A percentile compares a stretch with the other conserved stretches of the same genome.
Evolutionary conservation across 2,888 invertebrate genomes (phyloP).

Genomic region (Diaperis boleti): DNA sequence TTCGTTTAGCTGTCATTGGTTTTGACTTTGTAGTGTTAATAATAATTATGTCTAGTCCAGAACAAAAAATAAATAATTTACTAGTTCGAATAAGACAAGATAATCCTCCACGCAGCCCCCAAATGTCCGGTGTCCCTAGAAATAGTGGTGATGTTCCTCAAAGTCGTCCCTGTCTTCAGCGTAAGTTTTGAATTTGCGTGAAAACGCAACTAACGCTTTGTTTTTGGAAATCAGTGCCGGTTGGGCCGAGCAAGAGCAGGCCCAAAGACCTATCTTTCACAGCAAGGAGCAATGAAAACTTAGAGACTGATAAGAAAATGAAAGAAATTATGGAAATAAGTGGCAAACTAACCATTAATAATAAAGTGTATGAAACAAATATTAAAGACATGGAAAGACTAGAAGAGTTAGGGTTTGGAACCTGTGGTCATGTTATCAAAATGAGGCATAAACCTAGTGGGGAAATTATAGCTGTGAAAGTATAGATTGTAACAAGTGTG

Average conservation of each 20-base stretch:
- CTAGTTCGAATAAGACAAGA: constrained; percentile 82
- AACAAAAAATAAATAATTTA: constrained; percentile 85
- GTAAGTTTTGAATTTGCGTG: constrained; percentile 35
- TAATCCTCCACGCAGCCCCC: constrained; percentile 58
- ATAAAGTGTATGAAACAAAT: constrained; percentile 81
- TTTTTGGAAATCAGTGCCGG: constrained; percentile 20
- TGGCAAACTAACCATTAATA: constrained; percentile 88
- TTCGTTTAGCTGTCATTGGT: constrained; percentile 42
- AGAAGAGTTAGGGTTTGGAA: constrained; percentile 93
- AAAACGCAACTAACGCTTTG: background rate
- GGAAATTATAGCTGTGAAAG: constrained; percentile 94
- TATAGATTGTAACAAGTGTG: constrained; percentile 57
- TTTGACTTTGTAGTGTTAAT: constrained; percentile 41
- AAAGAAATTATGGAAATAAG: constrained; percentile 94
- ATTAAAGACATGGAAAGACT: constrained; percentile 87
- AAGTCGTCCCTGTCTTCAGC: constrained; percentile 28
- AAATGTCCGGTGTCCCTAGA: constrained; percentile 58
- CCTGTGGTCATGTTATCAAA: constrained; percentile 97
- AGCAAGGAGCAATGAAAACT: constrained; percentile 68
- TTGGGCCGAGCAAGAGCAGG: constrained; percentile 43
- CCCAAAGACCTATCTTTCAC: constrained; percentile 73
- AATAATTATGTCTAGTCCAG: constrained; percentile 76
- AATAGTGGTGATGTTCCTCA: constrained; percentile 36
- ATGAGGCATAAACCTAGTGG: constrained; percentile 91
- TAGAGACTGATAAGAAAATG: constrained; percentile 85